These are phyloP conservation scores for Drosophila seclusa DNA, from an alignment of 2,888 invertebrate species.

Conservation along the genomic window DNA sequence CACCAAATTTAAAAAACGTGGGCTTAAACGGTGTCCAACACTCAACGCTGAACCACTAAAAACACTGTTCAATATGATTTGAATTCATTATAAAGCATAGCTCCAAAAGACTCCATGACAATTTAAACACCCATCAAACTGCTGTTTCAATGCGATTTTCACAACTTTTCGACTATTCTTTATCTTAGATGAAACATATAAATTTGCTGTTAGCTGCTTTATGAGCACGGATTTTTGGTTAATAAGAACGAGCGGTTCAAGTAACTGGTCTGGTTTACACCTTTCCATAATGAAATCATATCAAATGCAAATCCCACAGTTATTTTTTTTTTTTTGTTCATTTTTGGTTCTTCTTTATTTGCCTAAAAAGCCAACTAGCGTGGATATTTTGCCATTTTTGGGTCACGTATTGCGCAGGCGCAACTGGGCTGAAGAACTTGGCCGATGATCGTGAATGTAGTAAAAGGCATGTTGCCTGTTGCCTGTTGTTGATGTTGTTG, in stretches of 20 bases:
- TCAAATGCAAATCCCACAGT: slow-evolving; percentile 56
- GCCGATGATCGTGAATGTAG: slow-evolving; percentile 38
- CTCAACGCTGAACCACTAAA: background rate
- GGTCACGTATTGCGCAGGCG: slow-evolving; percentile 47
- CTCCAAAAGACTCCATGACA: background rate
- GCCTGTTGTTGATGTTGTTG: slow-evolving; percentile 2
- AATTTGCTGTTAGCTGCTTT: slow-evolving; percentile 1
- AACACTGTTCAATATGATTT: background rate
- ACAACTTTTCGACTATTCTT: background rate
- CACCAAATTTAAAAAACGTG: background rate
- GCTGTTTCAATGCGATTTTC: background rate
- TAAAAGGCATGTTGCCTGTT: slow-evolving; percentile 17
- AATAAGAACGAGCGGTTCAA: slow-evolving; percentile 4
- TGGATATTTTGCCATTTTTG: slow-evolving; percentile 59
- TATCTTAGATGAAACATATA: background rate
- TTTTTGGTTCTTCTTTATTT: slow-evolving; percentile 20
- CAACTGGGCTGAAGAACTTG: slow-evolving; percentile 18
- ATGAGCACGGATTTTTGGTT: slow-evolving; percentile 2
- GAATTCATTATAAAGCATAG: background rate
- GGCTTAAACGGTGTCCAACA: background rate
- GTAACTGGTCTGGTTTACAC: slow-evolving; percentile 12
- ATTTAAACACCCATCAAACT: background rate
- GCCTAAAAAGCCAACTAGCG: slow-evolving; percentile 31
- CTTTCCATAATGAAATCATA: slow-evolving; percentile 35
- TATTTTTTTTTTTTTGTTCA: background rate